Evolutionary conservation across 2,113 vertebrate species (phyloP).

Genomic region (Pteropus alecto): DNA sequence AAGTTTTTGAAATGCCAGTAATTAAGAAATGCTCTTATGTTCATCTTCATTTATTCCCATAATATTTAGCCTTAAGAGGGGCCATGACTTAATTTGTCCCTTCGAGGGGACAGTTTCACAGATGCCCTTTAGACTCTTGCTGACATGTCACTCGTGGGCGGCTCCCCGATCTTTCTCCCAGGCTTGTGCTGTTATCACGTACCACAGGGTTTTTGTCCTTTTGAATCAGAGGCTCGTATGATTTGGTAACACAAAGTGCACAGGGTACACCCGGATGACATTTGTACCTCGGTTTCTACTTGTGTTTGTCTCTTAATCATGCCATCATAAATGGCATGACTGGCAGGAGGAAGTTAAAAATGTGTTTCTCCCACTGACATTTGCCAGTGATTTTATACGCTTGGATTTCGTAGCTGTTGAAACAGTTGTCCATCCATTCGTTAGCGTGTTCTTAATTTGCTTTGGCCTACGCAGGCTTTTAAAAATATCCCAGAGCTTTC

Average conservation of each 20-base stretch:
- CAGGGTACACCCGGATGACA: fast-evolving
- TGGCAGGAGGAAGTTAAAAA: background rate
- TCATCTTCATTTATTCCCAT: fast-evolving
- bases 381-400: background rate
- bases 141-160: background rate
- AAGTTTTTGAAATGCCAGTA: background rate
- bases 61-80: background rate
- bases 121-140: constrained; percentile 78
- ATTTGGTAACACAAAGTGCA: background rate
- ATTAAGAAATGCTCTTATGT: fast-evolving
- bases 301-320: background rate
- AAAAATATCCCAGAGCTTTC: background rate
- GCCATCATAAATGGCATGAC: background rate
- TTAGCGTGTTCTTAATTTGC: background rate
- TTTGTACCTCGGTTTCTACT: background rate
- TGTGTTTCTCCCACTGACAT: background rate
- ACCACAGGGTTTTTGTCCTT: background rate
- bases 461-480: background rate
- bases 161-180: constrained; percentile 57
- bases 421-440: background rate
- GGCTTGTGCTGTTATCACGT: background rate
- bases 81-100: background rate
- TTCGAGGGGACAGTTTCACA: background rate
- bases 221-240: too few relatives aligned
- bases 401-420: background rate